phyloP scores from a whole-genome alignment of 2,888 invertebrate species.

The Abrostola tripartita region DNA sequence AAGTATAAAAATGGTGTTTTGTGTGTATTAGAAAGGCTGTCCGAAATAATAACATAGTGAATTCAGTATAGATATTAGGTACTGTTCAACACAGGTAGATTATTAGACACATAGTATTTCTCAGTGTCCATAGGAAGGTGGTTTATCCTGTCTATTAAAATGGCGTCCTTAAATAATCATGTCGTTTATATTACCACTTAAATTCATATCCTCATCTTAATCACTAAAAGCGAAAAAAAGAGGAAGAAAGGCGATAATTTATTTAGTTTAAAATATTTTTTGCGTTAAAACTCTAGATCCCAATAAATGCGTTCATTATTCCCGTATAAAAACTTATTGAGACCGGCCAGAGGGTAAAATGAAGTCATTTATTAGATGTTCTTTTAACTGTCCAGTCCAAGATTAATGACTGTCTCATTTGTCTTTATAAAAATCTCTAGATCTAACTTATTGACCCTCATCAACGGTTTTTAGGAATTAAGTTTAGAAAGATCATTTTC shows the following conservation, averaged over 20 bases:
- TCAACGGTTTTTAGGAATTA: slow-evolving; percentile 1
- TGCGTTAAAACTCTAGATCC: too few relatives aligned
- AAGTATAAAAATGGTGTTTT: too few relatives aligned
- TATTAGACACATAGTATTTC: too few relatives aligned
- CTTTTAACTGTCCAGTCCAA: slow-evolving; percentile 22
- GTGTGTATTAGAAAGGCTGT: too few relatives aligned
- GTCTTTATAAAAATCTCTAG: slow-evolving; percentile 15
- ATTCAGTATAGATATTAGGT: too few relatives aligned
- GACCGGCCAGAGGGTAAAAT: slow-evolving; percentile 39
- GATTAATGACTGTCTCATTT: slow-evolving; percentile 31
- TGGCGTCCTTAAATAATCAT: too few relatives aligned
- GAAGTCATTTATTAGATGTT: slow-evolving; percentile 54
- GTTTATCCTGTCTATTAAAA: too few relatives aligned
- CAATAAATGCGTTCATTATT: background rate
- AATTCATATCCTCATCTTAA: too few relatives aligned
- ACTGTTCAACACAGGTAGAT: too few relatives aligned
- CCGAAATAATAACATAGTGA: background rate
- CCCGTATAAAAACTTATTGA: slow-evolving; percentile 35
- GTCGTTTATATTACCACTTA: too few relatives aligned
- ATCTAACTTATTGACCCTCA: slow-evolving; percentile 16
- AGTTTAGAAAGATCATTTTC: background rate
- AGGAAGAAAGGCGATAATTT: background rate
- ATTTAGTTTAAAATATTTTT: background rate
- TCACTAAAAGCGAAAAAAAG: background rate
- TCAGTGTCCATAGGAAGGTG: too few relatives aligned